Evolutionary conservation across 2,113 vertebrate genomes (phyloP).

Genomic region (Nannospalax galili): DNA sequence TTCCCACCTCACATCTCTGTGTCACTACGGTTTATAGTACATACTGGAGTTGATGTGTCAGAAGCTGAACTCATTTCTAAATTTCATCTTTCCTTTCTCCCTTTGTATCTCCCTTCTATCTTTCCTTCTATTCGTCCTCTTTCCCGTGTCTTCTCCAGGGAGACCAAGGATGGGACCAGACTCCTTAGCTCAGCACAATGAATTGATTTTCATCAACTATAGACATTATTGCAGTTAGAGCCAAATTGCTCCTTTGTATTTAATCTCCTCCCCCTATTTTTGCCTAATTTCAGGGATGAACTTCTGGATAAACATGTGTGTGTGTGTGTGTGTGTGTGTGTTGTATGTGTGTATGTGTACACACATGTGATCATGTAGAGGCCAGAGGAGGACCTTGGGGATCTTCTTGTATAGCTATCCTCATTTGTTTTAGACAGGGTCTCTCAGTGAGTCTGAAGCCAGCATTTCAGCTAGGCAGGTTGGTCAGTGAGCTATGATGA

Average conservation of each 20-base stretch:
- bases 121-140: background rate
- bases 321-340: background rate
- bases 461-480: background rate
- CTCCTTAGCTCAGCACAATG: background rate
- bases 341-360: background rate
- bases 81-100: background rate
- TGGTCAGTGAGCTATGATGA: background rate
- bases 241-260: background rate
- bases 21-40: background rate
- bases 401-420: background rate
- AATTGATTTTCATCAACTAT: background rate
- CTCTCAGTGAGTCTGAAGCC: background rate
- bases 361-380: background rate
- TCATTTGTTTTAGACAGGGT: background rate
- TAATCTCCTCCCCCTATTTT: background rate
- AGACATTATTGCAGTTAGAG: background rate
- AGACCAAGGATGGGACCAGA: background rate
- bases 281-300: background rate
- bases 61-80: background rate
- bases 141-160: background rate
- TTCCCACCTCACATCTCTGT: too few relatives aligned
- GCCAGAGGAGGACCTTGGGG: background rate
- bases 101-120: background rate
- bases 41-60: background rate
- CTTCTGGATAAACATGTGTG: background rate